Base-by-base conservation (phyloP, 2,888 invertebrate species). In the Vesta saturnalis region DNA sequence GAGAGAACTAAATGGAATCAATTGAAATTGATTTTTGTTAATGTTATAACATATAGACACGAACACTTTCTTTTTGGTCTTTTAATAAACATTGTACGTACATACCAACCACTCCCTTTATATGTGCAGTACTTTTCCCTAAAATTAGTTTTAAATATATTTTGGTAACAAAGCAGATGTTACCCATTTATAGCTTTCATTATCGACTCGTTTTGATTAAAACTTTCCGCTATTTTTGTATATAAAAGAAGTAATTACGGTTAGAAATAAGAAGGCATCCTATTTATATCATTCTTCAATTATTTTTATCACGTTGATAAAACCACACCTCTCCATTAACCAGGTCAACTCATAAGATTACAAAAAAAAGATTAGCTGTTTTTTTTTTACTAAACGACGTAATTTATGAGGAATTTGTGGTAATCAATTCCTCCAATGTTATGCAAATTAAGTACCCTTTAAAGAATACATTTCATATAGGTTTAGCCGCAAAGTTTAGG, bases 221-320 rank as follows among this genome's bases (percentile, higher is more conserved):
- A 57, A 35, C 6, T 57, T 57, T 57, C 57, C 57, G 43, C 43
- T n/a, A 14, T 12, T n/a, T 39, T n/a, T n/a, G n/a, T 39, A 30
- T 57, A 59, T 59, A 59, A 22, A 59, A 21, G 12, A 16, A 60
- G 49, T 52, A 35, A 35, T 54, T 19, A 35, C 14, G 49, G 35
- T 54, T 60, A 6, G 52, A 52, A 39, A 21, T 43, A 46, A n/a
- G n/a, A n/a, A 14, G 14, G 18, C 19, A 18, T 18, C 18, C n/a
- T 46, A 46, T 16, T 14, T n/a, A 22, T 47, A 49, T 30, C 49
- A 49, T 49, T 15, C 19, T 59, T 46, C 46, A 19, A 59, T 59
- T 60, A 60, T 23, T 60, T 60, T 30, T 60, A 60, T 60, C 23
- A 35, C 14, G 12, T 14, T 49, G 60, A 60, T 60, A 60, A 47